phyloP scores from a whole-genome alignment of 2,888 invertebrate species.

The Tetropium fuscum region DNA sequence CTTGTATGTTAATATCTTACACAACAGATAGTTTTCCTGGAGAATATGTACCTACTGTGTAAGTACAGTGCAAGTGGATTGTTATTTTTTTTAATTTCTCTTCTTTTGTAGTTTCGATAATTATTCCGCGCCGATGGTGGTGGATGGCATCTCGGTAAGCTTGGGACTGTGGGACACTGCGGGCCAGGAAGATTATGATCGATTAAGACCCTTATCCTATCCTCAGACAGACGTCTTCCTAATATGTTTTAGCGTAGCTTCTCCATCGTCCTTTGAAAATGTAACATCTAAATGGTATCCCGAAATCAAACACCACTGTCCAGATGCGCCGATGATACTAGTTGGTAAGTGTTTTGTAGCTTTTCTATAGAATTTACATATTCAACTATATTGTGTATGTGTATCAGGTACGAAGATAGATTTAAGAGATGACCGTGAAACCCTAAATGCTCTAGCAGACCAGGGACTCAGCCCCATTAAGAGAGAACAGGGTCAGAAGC shows the following conservation, averaged over 20 bases:
- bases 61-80: conserved; percentile 79
- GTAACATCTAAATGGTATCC: conserved; percentile 99
- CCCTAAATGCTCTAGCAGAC: conserved; percentile 89
- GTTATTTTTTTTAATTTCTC: not conserved
- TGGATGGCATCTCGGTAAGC: conserved; percentile 97
- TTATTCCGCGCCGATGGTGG: conserved; percentile 98
- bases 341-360: conserved; percentile 86
- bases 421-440: conserved; percentile 97
- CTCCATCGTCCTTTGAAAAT: conserved; percentile 99
- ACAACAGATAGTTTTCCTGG: conserved; percentile 94
- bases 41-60: conserved; percentile 96
- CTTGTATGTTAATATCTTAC: conserved; percentile 94
- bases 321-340: conserved; percentile 98
- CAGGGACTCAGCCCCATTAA: conserved; percentile 97
- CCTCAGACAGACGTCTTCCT: conserved; percentile 99
- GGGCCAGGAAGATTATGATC: conserved; percentile 97
- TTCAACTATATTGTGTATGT: not conserved
- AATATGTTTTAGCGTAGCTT: conserved; percentile 99
- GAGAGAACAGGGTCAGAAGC: conserved; percentile 97
- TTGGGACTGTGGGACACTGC: conserved; percentile 99
- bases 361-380: no score
- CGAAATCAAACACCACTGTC: conserved; percentile 99
- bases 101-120: conserved; percentile 88
- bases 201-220: conserved; percentile 95
- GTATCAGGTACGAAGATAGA: conserved; percentile 95